Conservation (phyloP, 2,113 vertebrate species). For the Cephalopterus ornatus region DNA sequence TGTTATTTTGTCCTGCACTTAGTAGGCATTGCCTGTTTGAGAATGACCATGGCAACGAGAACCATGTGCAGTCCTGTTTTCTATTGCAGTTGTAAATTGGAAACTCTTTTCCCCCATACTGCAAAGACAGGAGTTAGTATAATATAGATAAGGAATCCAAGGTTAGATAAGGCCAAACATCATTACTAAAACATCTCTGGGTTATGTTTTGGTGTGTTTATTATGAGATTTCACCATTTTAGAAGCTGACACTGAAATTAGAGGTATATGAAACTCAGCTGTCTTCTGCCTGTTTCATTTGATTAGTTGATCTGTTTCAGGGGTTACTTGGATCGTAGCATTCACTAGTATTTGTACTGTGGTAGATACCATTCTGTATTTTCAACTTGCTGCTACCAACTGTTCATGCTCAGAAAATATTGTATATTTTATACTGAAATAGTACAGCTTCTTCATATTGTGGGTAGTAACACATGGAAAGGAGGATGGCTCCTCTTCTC, state of each 20-base stretch:
- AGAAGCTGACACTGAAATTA: not conserved
- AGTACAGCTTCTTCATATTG: not conserved
- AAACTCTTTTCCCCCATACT: not conserved
- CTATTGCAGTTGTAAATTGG: not conserved
- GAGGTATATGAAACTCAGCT: not conserved
- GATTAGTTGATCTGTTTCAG: not conserved
- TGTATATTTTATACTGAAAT: not conserved
- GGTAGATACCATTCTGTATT: not conserved
- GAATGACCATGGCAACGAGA: not conserved
- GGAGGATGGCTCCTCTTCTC: not conserved
- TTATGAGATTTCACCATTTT: not conserved
- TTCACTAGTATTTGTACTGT: not conserved
- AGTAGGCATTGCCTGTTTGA: not conserved
- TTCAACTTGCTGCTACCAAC: not conserved
- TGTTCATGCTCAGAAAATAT: not conserved
- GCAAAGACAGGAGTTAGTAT: not conserved
- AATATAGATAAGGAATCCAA: not conserved
- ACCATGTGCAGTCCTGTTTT: not conserved
- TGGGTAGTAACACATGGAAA: not conserved
- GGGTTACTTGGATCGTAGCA: not conserved
- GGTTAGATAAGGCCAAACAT: not conserved
- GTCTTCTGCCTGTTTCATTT: not conserved
- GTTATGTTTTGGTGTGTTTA: not conserved
- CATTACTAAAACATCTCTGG: not conserved
- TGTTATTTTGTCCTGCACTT: not conserved